A percentile compares a stretch with the other conserved stretches of the same genome.
phyloP scores from a whole-genome alignment of 2,888 invertebrate species.

The Agrotis clavis region DNA sequence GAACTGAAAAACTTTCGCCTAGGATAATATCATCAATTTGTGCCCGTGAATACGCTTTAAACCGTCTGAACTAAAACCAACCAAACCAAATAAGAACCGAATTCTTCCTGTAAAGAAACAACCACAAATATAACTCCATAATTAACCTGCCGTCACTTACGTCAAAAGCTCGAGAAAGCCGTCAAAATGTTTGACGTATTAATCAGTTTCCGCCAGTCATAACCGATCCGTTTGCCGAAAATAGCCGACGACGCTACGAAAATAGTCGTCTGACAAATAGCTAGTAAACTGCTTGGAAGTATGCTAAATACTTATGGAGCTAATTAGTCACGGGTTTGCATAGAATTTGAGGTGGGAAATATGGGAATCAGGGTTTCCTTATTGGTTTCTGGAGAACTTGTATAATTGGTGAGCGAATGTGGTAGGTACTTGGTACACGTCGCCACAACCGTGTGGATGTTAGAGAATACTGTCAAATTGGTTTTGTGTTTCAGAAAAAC shows the following conservation, averaged over 20 bases:
- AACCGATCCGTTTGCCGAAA: conserved; percentile 47
- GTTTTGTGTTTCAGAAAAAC: not conserved
- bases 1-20: too few species aligned
- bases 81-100: conserved; percentile 3
- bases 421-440: too few species aligned
- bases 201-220: conserved; percentile 60
- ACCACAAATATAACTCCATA: conserved; percentile 30
- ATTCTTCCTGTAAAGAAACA: not conserved
- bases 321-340: conserved; percentile 52
- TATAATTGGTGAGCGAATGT: not conserved
- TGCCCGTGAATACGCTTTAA: too few species aligned
- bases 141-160: conserved; percentile 11
- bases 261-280: conserved; percentile 65
- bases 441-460: too few species aligned
- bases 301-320: conserved; percentile 10
- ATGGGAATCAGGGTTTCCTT: conserved; percentile 18
- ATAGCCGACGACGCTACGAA: conserved; percentile 47
- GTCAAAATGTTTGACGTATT: conserved; percentile 65
- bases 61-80: too few species aligned
- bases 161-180: conserved; percentile 51
- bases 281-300: conserved; percentile 29
- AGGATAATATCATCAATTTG: too few species aligned
- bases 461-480: not conserved
- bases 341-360: conserved; percentile 17
- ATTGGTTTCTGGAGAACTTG: conserved; percentile 14